phyloP scores from a whole-genome alignment of 2,113 vertebrate species.

The Brachypteracias leptosomus region DNA sequence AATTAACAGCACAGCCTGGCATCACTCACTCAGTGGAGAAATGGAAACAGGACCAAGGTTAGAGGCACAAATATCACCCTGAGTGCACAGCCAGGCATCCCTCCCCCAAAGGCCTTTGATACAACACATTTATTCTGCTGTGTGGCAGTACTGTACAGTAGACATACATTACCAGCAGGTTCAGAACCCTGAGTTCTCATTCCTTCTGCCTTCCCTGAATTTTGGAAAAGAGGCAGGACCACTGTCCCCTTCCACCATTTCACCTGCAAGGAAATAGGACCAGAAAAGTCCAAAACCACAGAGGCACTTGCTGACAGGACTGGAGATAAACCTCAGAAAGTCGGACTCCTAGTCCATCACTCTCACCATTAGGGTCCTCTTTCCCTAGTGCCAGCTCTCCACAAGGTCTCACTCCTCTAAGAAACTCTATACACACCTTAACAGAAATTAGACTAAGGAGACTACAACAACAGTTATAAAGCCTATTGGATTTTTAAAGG shows the following conservation, averaged over 20 bases:
- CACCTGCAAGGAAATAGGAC: background rate
- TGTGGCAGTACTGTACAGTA: background rate
- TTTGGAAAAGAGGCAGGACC: background rate
- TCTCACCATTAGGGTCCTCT: background rate
- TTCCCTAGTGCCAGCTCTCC: background rate
- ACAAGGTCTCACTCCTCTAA: background rate
- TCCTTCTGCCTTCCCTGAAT: background rate
- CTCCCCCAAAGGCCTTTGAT: background rate
- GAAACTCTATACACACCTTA: background rate
- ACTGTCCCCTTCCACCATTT: background rate
- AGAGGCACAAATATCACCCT: background rate
- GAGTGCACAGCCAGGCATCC: background rate
- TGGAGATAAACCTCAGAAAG: background rate
- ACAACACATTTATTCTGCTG: slow-evolving; percentile 48
- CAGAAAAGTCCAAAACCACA: background rate
- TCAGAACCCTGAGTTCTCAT: slow-evolving; percentile 12
- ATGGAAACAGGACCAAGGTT: background rate
- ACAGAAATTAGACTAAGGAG: background rate
- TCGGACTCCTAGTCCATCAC: background rate
- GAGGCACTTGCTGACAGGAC: background rate
- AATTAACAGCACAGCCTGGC: background rate
- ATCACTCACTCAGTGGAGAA: background rate
- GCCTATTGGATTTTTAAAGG: background rate
- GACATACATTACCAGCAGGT: slow-evolving; percentile 6
- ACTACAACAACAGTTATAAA: background rate